Base-by-base conservation (phyloP, 2,797 vertebrate genomes). In the Anguilla obscura region DNA sequence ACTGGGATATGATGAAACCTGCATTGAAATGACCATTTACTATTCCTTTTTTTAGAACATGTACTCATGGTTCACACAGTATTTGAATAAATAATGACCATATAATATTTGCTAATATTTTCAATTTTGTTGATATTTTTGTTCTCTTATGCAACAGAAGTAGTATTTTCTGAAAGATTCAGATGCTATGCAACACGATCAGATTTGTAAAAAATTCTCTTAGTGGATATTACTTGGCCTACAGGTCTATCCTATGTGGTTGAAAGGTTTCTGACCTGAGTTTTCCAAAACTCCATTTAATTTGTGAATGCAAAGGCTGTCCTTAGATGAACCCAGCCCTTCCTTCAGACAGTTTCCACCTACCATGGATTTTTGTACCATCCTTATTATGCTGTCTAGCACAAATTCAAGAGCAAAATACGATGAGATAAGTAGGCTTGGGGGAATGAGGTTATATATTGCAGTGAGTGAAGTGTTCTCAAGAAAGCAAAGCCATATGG, bases 311-410 rank as follows among this genome's bases (percentile, higher is more conserved):
- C 60, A 63, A 63, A 63, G 6, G 21, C 60, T 63, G 60, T 63
- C 21, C 21, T 63, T 63, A 63, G 3, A 54, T 54, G 52, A 54
- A 10, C 52, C 12, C 52, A 54, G 12, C 12, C 52, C 52, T 14
- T 10, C 52, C 52, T 54, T 54, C 52, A 54, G 52, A 54, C 52
- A 54, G 52, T 54, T 54, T 54, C 12, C 21, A 3, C 60, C 24
- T 63, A 24, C 60, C 4, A 24, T 63, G 60, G 60, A 63, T 63
- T 63, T 63, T 63, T 18, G 6, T 24, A 21, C 60, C 60, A 63
- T 18, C 60, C 60, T 63, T 63, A 63, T 63, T 63, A 63, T 63
- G 60, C 16, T 63, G 18, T 79, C 86, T 89, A 63, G 2, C 94
- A 91, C 94, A 63, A 63, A 63, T 63, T 63, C 60, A n/a, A 21